Evolutionary conservation across 2,113 vertebrate genomes (phyloP).

Genomic region (Rutilus rutilus): DNA sequence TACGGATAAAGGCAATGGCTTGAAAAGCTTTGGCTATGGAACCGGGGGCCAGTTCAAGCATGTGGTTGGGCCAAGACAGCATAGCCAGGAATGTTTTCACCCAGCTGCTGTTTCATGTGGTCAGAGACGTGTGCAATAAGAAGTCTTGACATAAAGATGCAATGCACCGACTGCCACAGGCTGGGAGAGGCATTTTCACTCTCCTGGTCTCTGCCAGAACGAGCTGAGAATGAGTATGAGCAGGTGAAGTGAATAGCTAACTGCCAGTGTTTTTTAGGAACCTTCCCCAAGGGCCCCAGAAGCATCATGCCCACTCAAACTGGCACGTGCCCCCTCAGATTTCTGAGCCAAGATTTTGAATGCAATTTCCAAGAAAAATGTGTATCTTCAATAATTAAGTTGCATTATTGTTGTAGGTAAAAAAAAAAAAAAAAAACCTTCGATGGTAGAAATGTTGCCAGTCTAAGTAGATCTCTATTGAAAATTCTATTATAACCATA

Average conservation of each 20-base stretch:
- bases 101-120: conserved; percentile 37
- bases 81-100: conserved; percentile 16
- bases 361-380: background rate
- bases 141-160: conserved; percentile 36
- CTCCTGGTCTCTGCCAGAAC: background rate
- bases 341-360: background rate
- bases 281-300: conserved; percentile 53
- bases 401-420: background rate
- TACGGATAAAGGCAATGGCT: conserved; percentile 24
- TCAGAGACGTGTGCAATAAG: conserved; percentile 26
- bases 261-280: conserved; percentile 56
- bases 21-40: conserved; percentile 34
- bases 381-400: background rate
- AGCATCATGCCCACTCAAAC: conserved; percentile 15
- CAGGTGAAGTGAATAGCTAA: conserved; percentile 58
- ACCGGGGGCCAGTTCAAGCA: conserved; percentile 35
- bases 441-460: background rate
- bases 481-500: background rate
- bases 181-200: conserved; percentile 21
- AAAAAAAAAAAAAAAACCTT: background rate
- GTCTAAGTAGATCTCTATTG: no score
- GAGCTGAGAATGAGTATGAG: conserved; percentile 19
- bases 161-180: conserved; percentile 41
- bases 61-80: conserved; percentile 31
- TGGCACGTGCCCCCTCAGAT: conserved; percentile 6